Conservation (phyloP, 1,140 invertebrate genomes). For the Plutomurus gul region DNA sequence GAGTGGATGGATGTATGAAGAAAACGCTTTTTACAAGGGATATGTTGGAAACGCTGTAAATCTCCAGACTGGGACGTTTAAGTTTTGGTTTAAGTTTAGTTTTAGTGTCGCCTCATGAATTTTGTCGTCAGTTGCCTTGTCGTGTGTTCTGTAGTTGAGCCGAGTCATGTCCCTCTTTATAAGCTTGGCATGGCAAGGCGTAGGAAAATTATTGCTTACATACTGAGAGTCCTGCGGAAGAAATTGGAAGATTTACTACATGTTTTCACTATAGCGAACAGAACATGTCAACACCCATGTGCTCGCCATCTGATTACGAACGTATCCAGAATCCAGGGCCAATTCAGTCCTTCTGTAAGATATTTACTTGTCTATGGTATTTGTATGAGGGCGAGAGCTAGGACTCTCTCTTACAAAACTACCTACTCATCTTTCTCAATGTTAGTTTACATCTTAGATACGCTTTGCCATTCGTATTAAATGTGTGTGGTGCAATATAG, state of each 20-base stretch:
- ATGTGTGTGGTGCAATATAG: too few relatives aligned
- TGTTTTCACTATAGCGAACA: constrained; percentile 30
- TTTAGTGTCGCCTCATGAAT: constrained; percentile 28
- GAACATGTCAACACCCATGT: constrained; percentile 39
- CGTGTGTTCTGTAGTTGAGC: constrained; percentile 7
- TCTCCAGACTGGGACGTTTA: constrained; percentile 19
- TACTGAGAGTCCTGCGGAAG: constrained; percentile 3
- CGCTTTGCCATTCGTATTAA: too few relatives aligned
- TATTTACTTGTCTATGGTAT: too few relatives aligned
- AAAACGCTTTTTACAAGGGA: constrained; percentile 1
- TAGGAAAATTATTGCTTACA: constrained; percentile 10
- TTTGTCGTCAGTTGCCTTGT: constrained; percentile 20
- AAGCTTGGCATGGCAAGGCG: constrained; percentile 7
- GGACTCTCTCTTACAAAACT: too few relatives aligned
- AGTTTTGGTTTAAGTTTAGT: constrained; percentile 28
- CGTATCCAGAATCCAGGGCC: too few relatives aligned
- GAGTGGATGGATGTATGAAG: not conserved
- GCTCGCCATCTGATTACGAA: constrained; percentile 33
- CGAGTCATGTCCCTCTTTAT: constrained; percentile 18
- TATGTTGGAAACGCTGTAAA: constrained; percentile 3
- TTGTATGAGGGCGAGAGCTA: too few relatives aligned
- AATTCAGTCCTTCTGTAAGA: too few relatives aligned
- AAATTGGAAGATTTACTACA: constrained; percentile 34
- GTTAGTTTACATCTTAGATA: too few relatives aligned
- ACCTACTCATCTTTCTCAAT: too few relatives aligned